These are phyloP conservation scores for Aporrectodea caliginosa DNA, from an alignment of 1,140 invertebrate genomes.

Conservation along the genomic window DNA sequence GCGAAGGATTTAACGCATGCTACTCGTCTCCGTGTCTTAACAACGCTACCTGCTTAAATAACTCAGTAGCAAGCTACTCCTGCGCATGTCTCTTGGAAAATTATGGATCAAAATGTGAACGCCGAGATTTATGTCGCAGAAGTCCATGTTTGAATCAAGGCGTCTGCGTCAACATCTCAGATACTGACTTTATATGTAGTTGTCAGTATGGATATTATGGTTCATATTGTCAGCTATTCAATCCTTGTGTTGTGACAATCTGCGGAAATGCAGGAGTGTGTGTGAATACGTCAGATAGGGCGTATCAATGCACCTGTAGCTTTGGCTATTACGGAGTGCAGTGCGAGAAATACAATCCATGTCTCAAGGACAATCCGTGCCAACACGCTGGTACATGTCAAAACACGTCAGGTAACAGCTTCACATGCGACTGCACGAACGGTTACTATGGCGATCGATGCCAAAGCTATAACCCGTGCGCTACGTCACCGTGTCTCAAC, in stretches of 20 bases:
- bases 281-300: conserved; percentile 30
- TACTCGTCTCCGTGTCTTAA: conserved; percentile 76
- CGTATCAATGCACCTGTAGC: conserved; percentile 33
- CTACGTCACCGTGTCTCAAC: conserved; percentile 15
- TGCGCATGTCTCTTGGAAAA: background rate
- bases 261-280: conserved; percentile 42
- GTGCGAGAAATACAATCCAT: conserved; percentile 29
- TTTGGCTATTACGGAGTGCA: conserved; percentile 20
- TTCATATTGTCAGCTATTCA: conserved; percentile 23
- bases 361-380: background rate
- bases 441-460: conserved; percentile 13
- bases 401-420: conserved; percentile 1
- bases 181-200: conserved; percentile 33
- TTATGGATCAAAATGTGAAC: background rate
- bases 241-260: conserved; percentile 33
- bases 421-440: conserved; percentile 6
- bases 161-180: background rate
- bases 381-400: conserved; percentile 7
- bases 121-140: conserved; percentile 69
- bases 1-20: conserved; percentile 10
- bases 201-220: conserved; percentile 35
- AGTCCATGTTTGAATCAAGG: conserved; percentile 68
- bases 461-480: conserved; percentile 24
- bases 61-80: background rate
- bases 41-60: conserved; percentile 71